Base-by-base conservation (phyloP, 2,888 invertebrate genomes). In the Julus scanicus region DNA sequence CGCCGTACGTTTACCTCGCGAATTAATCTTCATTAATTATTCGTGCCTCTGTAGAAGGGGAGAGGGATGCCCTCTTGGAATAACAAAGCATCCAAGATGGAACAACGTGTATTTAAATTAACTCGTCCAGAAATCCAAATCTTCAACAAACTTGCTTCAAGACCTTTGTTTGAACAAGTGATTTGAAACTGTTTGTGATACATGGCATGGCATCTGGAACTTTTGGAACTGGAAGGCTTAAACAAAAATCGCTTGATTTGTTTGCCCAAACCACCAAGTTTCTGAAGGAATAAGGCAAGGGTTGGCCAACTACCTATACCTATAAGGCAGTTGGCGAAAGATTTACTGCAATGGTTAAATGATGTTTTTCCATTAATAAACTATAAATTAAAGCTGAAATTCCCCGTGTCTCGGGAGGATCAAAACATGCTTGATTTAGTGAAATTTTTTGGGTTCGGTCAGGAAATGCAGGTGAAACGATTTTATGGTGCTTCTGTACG, bases 321-420 rank as follows among this genome's bases (percentile, higher is more conserved):
- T 29, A 29, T 29, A 29, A 29, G 29, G 29, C 29, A 57, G 57
- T 57, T 57, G 11, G 57, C 57, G 15, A 4, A 57, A 57, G 57
- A 57, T 57, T 57, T 57, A 57, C 57, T 57, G 57, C 57, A 17
- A 57, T 57, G 15, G 15, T 57, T 15, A 57, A 57, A 57, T 57
- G 11, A 15, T 57, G 57, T 57, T 57, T 57, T 57, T 57, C 57
- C 57, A 57, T 57, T 57, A 57, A 57, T 57, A 57, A 57, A 57
- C 57, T 11, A 57, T 57, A 57, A 57, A 57, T 57, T 57, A 4
- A 15, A 15, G 15, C 15, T 4, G 57, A 57, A 57, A 57, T 57
- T 57, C 57, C 5, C 0, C 11, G 57, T 15, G 57, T 57, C 57
- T 15, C 4, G 57, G 15, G 57, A 57, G 9, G 11, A 15, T 57